Evolutionary conservation across 2,797 vertebrate species (phyloP).

Genomic region (Chelon auratus): DNA sequence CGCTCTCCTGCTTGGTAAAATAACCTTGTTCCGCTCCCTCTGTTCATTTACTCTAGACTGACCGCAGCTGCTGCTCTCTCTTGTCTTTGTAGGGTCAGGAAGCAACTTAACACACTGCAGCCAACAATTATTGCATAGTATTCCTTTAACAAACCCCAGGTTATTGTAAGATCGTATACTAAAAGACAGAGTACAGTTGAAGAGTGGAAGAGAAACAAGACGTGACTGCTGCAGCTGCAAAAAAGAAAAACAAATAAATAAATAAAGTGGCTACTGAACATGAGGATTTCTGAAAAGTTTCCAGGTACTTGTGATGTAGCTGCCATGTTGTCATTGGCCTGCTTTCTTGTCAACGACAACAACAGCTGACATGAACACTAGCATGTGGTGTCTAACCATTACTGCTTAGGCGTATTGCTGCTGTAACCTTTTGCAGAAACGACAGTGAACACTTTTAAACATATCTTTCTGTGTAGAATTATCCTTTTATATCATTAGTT

Average conservation of each 20-base stretch:
- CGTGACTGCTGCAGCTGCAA: background rate
- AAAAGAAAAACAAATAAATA: background rate
- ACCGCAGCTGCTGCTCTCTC: too few species aligned
- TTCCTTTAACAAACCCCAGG: background rate
- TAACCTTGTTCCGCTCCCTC: too few species aligned
- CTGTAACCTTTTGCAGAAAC: constrained; percentile 2
- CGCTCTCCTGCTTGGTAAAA: too few species aligned
- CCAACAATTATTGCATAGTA: too few species aligned
- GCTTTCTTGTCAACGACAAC: constrained; percentile 19
- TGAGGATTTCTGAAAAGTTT: constrained; percentile 3
- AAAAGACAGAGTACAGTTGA: background rate
- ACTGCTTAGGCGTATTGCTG: constrained; percentile 3
- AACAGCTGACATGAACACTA: constrained; percentile 47
- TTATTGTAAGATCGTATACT: background rate
- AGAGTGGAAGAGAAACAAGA: background rate
- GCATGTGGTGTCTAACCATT: constrained; percentile 32
- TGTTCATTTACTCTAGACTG: too few species aligned
- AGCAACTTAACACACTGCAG: too few species aligned
- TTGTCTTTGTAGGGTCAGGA: too few species aligned
- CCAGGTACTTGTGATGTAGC: background rate
- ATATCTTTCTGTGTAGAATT: background rate
- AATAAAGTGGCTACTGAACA: background rate
- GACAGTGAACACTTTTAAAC: background rate
- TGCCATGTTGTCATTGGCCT: constrained; percentile 21
- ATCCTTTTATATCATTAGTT: background rate